Conservation (phyloP, 2,797 vertebrate species). For the Coregonus ussuriensis region DNA sequence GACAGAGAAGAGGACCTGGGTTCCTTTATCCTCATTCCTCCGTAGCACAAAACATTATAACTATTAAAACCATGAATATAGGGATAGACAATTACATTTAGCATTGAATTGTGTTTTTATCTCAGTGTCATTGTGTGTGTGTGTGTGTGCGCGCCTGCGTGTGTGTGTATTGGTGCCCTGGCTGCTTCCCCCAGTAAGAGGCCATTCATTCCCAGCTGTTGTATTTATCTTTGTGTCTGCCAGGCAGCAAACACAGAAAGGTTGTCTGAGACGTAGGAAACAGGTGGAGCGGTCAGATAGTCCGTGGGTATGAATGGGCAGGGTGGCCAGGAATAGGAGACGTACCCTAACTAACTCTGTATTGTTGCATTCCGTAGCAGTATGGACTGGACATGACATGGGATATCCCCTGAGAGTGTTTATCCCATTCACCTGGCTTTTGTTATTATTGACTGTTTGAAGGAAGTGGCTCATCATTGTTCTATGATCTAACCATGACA, state of each 20-base stretch:
- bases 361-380: not conserved
- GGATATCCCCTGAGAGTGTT: not conserved
- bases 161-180: not conserved
- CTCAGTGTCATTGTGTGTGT: not conserved
- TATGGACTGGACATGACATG: not conserved
- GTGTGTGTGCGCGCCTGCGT: not conserved
- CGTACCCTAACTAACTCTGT: not conserved
- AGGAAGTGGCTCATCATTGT: not conserved
- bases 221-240: not conserved
- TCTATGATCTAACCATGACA: not conserved
- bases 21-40: not conserved
- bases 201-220: not conserved
- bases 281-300: slow-evolving; percentile 7
- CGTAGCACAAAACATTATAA: not conserved
- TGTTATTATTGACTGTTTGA: not conserved
- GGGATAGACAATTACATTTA: not conserved
- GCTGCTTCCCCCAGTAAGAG: not conserved
- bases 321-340: not conserved
- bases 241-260: not conserved
- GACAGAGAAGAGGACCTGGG: not conserved
- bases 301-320: not conserved
- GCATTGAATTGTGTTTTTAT: not conserved
- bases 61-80: not conserved
- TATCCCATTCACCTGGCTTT: not conserved
- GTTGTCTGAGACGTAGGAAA: not conserved